These are phyloP conservation scores for Peromyscus melanophrys DNA, from an alignment of 2,797 vertebrate species.

Conservation along the genomic window DNA sequence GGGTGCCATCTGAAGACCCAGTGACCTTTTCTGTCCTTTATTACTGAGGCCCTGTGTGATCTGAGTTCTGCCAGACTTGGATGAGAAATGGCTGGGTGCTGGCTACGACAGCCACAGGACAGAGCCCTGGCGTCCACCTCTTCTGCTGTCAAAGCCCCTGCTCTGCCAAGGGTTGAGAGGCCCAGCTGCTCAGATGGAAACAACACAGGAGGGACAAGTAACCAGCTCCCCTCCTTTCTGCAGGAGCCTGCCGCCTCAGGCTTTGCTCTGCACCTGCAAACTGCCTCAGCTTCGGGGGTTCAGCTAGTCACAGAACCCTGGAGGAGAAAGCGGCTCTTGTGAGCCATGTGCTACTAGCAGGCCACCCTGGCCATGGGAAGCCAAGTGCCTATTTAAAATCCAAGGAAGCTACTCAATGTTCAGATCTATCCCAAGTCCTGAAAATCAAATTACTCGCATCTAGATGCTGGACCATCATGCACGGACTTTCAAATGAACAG, in stretches of 20 bases:
- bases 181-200: constrained; percentile 39
- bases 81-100: background rate
- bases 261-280: background rate
- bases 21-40: constrained; percentile 15
- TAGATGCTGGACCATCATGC: background rate
- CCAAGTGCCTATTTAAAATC: background rate
- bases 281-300: background rate
- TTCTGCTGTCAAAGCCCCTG: constrained; percentile 29
- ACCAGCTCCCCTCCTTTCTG: background rate
- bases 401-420: background rate
- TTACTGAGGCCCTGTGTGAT: background rate
- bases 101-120: background rate
- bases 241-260: background rate
- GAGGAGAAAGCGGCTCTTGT: background rate
- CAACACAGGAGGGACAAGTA: constrained; percentile 24
- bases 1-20: background rate
- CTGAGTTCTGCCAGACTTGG: background rate
- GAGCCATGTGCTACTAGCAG: background rate
- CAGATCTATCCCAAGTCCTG: background rate
- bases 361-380: background rate
- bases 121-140: background rate
- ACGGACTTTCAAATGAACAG: background rate
- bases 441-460: background rate
- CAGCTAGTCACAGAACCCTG: background rate
- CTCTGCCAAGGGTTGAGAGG: background rate